Conservation (phyloP, 2,797 vertebrate genomes). For the Gallinago solitaria region DNA sequence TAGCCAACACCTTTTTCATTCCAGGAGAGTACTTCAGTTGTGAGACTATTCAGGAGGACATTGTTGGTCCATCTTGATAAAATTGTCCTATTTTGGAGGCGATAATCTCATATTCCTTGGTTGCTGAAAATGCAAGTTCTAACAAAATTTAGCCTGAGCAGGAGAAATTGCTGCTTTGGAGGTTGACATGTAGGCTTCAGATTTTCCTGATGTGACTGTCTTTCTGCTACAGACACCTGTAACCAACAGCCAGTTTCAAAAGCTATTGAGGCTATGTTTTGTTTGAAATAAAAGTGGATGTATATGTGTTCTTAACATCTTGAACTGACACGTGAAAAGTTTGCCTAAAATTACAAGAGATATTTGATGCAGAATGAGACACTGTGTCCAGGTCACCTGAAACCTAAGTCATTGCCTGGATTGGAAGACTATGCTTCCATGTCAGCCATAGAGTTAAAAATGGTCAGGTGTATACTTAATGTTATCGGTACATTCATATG, state of each 20-base stretch:
- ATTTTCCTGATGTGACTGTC: background rate
- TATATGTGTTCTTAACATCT: background rate
- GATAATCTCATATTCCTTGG: background rate
- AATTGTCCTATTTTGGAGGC: background rate
- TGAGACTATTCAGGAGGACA: background rate
- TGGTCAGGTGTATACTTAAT: background rate
- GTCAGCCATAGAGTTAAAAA: background rate
- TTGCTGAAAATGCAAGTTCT: background rate
- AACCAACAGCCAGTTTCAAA: background rate
- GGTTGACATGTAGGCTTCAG: background rate
- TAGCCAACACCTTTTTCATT: background rate
- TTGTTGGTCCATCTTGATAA: background rate
- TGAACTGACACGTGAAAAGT: background rate
- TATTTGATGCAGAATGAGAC: background rate
- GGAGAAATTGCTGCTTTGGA: background rate
- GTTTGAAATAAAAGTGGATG: background rate
- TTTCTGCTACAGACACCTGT: background rate
- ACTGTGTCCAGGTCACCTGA: background rate
- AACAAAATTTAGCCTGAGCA: background rate
- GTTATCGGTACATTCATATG: background rate
- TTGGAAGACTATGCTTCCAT: background rate
- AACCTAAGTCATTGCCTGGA: background rate
- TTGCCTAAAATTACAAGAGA: background rate
- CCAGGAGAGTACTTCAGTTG: background rate
- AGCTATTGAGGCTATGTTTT: background rate